phyloP scores from a whole-genome alignment of 2,888 invertebrate species.

The Villa cingulata region DNA sequence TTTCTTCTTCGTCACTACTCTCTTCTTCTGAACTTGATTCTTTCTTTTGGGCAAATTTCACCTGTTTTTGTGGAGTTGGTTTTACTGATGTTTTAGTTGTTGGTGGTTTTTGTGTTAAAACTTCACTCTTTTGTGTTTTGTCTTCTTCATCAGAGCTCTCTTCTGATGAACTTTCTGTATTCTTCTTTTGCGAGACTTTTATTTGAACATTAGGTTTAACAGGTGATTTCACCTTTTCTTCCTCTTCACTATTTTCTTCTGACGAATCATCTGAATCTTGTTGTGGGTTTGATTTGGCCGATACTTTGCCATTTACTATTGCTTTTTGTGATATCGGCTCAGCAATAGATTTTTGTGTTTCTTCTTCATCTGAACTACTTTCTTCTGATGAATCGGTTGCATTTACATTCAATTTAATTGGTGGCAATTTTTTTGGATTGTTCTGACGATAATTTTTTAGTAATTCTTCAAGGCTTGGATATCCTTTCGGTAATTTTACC shows the following conservation, averaged over 20 bases:
- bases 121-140: conserved; percentile 13
- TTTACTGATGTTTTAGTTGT: conserved; percentile 17
- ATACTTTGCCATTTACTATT: too few relatives aligned
- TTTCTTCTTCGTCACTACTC: conserved; percentile 12
- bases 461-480: conserved; percentile 50
- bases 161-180: background rate
- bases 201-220: background rate
- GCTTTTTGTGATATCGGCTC: background rate
- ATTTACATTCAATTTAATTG: conserved; percentile 22
- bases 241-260: conserved; percentile 27
- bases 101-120: conserved; percentile 19
- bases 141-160: background rate
- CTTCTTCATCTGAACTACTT: conserved; percentile 7
- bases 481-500: conserved; percentile 49
- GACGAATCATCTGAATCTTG: conserved; percentile 27
- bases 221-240: conserved; percentile 9
- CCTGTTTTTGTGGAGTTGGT: conserved; percentile 19
- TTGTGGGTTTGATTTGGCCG: background rate
- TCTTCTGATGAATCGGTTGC: conserved; percentile 19
- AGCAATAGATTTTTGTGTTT: conserved; percentile 18
- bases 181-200: background rate
- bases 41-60: conserved; percentile 10
- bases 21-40: conserved; percentile 16
- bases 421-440: conserved; percentile 36
- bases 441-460: conserved; percentile 42